phyloP scores from a whole-genome alignment of 2,797 vertebrate genomes.

The Sebastes steindachneri region DNA sequence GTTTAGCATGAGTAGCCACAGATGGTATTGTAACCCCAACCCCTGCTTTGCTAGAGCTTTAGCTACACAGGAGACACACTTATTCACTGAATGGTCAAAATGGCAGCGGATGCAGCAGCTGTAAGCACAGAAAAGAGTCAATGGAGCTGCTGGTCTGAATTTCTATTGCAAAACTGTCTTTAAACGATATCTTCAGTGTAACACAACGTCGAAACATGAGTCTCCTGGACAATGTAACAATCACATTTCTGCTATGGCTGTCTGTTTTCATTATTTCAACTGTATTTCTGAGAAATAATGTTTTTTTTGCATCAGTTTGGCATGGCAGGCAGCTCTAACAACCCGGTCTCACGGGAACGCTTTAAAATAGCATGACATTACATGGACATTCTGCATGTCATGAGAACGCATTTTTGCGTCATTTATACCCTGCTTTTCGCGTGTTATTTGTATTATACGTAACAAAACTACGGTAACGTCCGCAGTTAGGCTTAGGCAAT shows the following conservation, averaged over 20 bases:
- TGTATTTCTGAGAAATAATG: neutral
- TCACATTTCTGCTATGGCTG: neutral
- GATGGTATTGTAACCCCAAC: neutral
- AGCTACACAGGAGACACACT: neutral
- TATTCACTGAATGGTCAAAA: neutral
- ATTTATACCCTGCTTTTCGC: too few relatives aligned
- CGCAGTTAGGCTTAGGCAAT: too few relatives aligned
- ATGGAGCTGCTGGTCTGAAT: neutral
- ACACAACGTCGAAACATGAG: neutral
- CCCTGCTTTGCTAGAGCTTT: conserved; percentile 2
- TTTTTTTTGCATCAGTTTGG: neutral
- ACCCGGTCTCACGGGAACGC: rapidly evolving
- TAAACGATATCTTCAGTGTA: neutral
- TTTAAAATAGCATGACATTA: too few relatives aligned
- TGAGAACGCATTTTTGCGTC: too few relatives aligned
- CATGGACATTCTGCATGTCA: too few relatives aligned
- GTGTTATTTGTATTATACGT: too few relatives aligned
- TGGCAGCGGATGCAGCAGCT: neutral
- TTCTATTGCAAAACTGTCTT: neutral
- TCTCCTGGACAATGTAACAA: neutral
- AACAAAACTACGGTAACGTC: too few relatives aligned
- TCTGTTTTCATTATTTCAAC: neutral
- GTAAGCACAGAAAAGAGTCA: neutral
- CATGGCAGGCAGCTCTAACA: neutral
- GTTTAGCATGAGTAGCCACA: neutral